These are phyloP conservation scores for Corythornis vintsioides DNA, from an alignment of 2,113 vertebrate genomes.

Conservation along the genomic window DNA sequence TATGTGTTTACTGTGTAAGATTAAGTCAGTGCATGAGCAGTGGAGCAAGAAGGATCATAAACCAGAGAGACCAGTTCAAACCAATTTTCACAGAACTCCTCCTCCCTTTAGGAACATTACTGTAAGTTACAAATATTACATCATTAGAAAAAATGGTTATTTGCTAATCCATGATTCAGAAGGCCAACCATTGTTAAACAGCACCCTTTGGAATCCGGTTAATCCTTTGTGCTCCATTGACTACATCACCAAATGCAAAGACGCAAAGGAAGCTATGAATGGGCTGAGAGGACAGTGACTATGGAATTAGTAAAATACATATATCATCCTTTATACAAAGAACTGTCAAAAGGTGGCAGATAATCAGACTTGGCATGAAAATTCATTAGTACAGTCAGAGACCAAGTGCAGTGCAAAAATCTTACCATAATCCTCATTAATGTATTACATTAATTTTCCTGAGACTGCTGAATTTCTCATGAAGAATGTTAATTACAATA, in stretches of 20 bases:
- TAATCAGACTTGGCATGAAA: neutral
- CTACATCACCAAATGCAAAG: neutral
- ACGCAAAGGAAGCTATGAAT: neutral
- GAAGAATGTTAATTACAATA: neutral
- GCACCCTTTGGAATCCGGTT: neutral
- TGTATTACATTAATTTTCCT: neutral
- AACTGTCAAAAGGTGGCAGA: neutral
- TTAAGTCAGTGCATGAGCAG: conserved; percentile 18
- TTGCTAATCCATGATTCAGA: conserved; percentile 53
- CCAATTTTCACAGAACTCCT: conserved; percentile 55
- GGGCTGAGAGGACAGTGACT: neutral
- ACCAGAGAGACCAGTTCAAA: conserved; percentile 63
- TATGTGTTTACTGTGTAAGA: conserved; percentile 29
- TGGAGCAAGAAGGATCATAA: conserved; percentile 62
- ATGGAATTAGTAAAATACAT: neutral
- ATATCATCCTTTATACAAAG: neutral
- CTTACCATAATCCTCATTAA: neutral
- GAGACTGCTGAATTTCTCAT: neutral
- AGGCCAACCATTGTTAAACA: conserved; percentile 26
- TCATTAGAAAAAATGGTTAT: conserved; percentile 57
- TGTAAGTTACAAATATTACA: conserved; percentile 50
- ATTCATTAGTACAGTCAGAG: neutral
- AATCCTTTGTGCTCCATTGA: neutral
- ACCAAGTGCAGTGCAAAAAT: neutral
- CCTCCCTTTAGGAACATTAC: conserved; percentile 43